Conservation (phyloP, 2,113 vertebrate genomes). For the Excalfactoria chinensis region DNA sequence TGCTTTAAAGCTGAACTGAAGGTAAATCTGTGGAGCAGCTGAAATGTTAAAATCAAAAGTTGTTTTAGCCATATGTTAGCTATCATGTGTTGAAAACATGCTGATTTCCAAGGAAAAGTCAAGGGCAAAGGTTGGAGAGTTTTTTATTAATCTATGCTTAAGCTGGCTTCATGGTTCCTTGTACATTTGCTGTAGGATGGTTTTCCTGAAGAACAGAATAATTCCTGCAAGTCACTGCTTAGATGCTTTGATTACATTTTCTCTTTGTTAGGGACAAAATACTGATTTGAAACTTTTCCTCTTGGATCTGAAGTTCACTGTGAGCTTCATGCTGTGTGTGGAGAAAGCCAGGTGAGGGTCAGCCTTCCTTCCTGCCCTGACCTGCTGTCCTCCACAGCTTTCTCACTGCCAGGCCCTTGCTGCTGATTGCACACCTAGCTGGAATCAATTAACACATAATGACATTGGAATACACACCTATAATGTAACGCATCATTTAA, state of each 20-base stretch:
- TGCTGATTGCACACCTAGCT: neutral
- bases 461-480: neutral
- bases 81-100: neutral
- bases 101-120: neutral
- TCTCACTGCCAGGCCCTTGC: rapidly evolving
- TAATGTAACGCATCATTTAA: neutral
- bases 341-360: neutral
- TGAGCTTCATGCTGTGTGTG: neutral
- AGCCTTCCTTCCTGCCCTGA: neutral
- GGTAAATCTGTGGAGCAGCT: neutral
- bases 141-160: neutral
- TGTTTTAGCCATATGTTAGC: neutral
- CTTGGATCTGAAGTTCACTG: neutral
- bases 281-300: neutral
- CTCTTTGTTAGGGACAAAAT: neutral
- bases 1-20: neutral
- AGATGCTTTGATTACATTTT: neutral
- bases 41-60: neutral
- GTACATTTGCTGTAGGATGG: rapidly evolving
- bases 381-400: neutral
- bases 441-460: neutral
- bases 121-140: neutral
- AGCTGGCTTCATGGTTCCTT: neutral
- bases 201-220: neutral
- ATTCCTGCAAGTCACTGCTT: neutral